phyloP scores from a whole-genome alignment of 1,140 invertebrate species.

The Antheraea mylitta region DNA sequence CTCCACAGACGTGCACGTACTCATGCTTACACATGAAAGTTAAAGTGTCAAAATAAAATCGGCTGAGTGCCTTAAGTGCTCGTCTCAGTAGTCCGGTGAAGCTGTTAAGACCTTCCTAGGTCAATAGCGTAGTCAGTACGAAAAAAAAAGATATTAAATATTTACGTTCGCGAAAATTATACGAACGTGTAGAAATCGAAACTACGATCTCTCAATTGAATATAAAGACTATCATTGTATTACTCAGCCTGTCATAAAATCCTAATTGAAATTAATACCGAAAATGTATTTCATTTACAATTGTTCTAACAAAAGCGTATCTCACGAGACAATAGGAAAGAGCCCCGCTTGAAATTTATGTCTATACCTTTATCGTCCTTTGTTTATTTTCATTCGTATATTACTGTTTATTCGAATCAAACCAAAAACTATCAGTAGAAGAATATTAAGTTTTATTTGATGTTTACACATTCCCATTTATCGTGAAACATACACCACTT shows the following conservation, averaged over 20 bases:
- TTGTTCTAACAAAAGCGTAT: not conserved
- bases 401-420: not conserved
- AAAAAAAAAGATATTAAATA: too few relatives aligned
- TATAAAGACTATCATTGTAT: not conserved
- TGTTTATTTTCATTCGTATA: not conserved
- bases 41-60: too few relatives aligned
- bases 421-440: not conserved
- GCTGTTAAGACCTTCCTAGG: too few relatives aligned
- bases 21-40: too few relatives aligned
- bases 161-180: too few relatives aligned
- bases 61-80: too few relatives aligned
- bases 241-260: not conserved
- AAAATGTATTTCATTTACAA: constrained; percentile 2
- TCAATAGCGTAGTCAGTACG: too few relatives aligned
- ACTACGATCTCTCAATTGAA: not conserved
- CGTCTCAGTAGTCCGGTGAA: too few relatives aligned
- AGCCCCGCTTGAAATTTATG: not conserved
- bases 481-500: not conserved
- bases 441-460: not conserved
- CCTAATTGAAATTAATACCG: not conserved
- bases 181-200: not conserved
- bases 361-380: not conserved
- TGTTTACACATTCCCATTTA: not conserved
- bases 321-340: not conserved
- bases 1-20: too few relatives aligned